Percentiles rank a stretch among this genome's conserved stretches.
phyloP scores from a whole-genome alignment of 2,797 vertebrate genomes.

The Nyctibius grandis region DNA sequence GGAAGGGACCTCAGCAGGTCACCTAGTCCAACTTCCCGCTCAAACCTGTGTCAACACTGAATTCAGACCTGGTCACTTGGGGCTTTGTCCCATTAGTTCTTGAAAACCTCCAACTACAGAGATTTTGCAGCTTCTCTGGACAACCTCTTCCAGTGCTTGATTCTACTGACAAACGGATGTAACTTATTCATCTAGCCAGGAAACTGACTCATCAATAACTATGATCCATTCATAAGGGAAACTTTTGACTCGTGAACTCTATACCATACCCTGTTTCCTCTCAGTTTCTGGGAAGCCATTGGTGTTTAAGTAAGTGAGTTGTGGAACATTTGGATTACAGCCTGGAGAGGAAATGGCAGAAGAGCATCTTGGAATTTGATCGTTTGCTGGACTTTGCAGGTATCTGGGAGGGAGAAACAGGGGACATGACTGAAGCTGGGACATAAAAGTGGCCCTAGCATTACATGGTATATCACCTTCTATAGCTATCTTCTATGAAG shows the following conservation, averaged over 20 bases:
- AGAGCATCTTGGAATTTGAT: background rate
- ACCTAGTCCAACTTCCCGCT: background rate
- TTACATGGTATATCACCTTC: background rate
- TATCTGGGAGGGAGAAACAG: background rate
- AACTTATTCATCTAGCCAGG: background rate
- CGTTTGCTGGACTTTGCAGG: background rate
- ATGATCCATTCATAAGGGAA: background rate
- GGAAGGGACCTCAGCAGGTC: background rate
- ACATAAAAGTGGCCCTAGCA: background rate
- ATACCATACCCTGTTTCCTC: background rate
- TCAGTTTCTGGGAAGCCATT: background rate
- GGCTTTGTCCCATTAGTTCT: background rate
- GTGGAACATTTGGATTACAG: background rate
- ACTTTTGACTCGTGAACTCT: background rate
- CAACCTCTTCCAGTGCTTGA: background rate
- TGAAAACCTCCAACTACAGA: background rate
- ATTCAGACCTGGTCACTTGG: background rate
- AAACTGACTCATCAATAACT: background rate
- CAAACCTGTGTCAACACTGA: background rate
- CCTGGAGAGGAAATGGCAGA: background rate
- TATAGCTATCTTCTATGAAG: background rate
- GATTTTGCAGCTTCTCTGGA: background rate
- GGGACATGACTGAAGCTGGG: background rate
- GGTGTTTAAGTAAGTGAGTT: background rate
- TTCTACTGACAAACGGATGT: background rate